Base-by-base conservation (phyloP, 1,140 invertebrate species). In the Bombyx mori region DNA sequence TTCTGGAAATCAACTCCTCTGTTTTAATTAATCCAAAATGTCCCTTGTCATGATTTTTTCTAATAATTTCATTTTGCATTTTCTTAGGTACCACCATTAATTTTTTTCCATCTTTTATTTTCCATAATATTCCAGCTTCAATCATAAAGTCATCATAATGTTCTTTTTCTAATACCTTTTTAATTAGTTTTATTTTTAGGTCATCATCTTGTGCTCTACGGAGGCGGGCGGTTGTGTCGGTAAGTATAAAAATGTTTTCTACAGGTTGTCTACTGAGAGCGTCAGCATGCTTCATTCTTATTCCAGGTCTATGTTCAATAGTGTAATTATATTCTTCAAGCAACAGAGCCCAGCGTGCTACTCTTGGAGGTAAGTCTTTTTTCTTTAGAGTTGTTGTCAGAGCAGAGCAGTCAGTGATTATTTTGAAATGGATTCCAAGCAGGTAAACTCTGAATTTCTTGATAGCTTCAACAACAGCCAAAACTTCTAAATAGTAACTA, bases 401-500 rank as follows among this genome's bases (percentile, higher is more conserved):
- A 2, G 82, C 78, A 44, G 61, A 48, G 59, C 79, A 87, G 57
- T 82, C 83, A 0, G 76, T 85, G 6, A 81, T 62, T 8, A 90
- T 85, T 54, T 87, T 81, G 63, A 89, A 89, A 7, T 78, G 56
- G 52, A 70, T 84, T 12, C 82, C 83, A 12, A 86, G 65, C 42
- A 91, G 63, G 69, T 89, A 91, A 10, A 78, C 61, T 59, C 81
- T 51, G 62, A 90, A 90, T 54, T 89, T 84, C 54, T 87, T 75
- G 4, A 91, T 65, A 1, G 86, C 86, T 69, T 76, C 76, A 6
- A 90, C 71, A 8, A 90, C 82, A 0, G 89, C 88, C 42, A 91
- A 63, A 42, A 79, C 79, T 73, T 91, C 88, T 52, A 88, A 63
- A 65, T 91, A 82, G 55, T 87, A 88, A 54, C 75, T 84, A 6